Base-by-base conservation (phyloP, 2,888 invertebrate genomes). In the Andrena chrysosceles region DNA sequence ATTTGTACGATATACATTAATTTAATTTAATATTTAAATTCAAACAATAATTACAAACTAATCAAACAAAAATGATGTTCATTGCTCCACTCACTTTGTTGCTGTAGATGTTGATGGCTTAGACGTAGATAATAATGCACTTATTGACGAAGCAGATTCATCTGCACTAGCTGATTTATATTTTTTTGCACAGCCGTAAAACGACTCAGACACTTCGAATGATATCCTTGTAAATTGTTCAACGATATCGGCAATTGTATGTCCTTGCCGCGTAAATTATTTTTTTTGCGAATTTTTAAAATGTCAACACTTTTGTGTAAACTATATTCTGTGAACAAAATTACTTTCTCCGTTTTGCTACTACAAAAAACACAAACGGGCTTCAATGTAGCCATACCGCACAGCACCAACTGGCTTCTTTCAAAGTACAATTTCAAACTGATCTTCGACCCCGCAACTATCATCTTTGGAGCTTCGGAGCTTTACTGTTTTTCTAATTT, bases 51-150 rank as follows among this genome's bases (percentile, higher is more conserved):
- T 52, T n/a, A 0, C 20, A 52, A 56, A 20, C 10, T 56, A 56
- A 56, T 23, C 26, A 56, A 56, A 56, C 23, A 56, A 23, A 13
- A 56, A 56, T 56, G 10, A 26, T 56, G 56, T 56, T 56, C 2
- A 56, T 56, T 56, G 56, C 0, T 56, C 56, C 26, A 56, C 56
- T 56, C 26, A 56, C 56, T 56, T 56, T 26, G 56, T 56, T 56
- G 26, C 56, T 56, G 56, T 56, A 56, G 13, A 56, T 56, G 26
- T 56, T 56, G 26, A 56, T 26, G 10, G 20, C 56, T 56, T 23
- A 13, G 10, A 56, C 20, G 0, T 2, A 26, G 3, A 26, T 8
- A 56, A 56, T 56, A 26, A 56, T 56, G 5, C 56, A 56, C 56
- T 56, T 56, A 5, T 56, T 56, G 56, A 56, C 23, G 56, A 23